Percentiles rank a stretch among this genome's conserved stretches.
Conservation (phyloP, 2,888 invertebrate species). For the Phrixothrix hirtus region DNA sequence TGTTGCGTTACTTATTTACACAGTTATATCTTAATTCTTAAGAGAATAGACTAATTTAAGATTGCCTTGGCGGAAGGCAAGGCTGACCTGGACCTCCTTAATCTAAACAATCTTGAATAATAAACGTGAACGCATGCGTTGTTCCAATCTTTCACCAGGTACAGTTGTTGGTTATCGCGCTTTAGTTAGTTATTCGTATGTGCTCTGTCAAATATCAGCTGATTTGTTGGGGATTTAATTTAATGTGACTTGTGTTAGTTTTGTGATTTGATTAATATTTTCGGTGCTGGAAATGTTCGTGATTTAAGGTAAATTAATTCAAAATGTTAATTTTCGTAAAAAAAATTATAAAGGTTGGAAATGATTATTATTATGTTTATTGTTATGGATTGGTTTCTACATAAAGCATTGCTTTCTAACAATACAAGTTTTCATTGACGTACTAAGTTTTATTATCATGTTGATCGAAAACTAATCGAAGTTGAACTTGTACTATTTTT, state of each 20-base stretch:
- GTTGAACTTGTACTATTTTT: too few species aligned
- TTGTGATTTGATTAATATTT: neutral
- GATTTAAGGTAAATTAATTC: too few species aligned
- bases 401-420: too few species aligned
- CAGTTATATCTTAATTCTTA: conserved; percentile 4
- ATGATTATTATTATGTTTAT: too few species aligned
- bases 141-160: conserved; percentile 4
- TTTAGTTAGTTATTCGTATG: conserved; percentile 8
- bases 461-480: too few species aligned
- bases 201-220: conserved; percentile 13
- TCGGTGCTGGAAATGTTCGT: too few species aligned
- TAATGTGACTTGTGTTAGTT: neutral
- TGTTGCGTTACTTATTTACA: neutral
- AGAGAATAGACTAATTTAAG: conserved; percentile 5
- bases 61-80: conserved; percentile 7
- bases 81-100: conserved; percentile 12
- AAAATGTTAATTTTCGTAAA: too few species aligned
- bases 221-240: conserved; percentile 3
- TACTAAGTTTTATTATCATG: too few species aligned
- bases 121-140: conserved; percentile 21
- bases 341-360: too few species aligned
- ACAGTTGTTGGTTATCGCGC: conserved; percentile 2
- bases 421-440: too few species aligned
- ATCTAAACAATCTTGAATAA: conserved; percentile 25
- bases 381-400: too few species aligned